A percentile compares a stretch with the other conserved stretches of the same genome.
phyloP scores from a whole-genome alignment of 2,113 vertebrate species.

The Thalassarche chlororhynchos region DNA sequence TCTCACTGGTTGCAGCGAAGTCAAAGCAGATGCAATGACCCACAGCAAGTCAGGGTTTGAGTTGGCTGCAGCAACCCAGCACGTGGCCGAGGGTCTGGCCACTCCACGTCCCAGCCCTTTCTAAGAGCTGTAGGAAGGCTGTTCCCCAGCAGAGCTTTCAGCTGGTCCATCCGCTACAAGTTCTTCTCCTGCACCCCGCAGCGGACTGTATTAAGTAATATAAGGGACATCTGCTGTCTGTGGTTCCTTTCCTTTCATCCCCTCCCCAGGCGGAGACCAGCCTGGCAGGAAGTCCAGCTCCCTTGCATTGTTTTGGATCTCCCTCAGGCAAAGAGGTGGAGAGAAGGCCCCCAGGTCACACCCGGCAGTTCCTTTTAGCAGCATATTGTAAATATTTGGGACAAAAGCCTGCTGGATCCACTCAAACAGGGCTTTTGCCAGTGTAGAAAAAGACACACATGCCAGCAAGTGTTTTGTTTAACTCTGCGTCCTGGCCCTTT shows the following conservation, averaged over 20 bases:
- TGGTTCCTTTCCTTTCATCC: neutral
- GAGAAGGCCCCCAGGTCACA: conserved; percentile 3
- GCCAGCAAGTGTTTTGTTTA: neutral
- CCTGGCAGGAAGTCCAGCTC: neutral
- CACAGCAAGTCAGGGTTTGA: neutral
- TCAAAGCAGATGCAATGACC: neutral
- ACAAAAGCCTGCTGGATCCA: conserved; percentile 36
- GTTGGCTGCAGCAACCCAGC: neutral
- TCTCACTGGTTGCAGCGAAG: neutral
- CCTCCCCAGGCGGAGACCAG: neutral
- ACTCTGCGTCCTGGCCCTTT: neutral
- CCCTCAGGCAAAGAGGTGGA: conserved; percentile 1
- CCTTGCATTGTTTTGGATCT: neutral
- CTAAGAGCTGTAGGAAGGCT: neutral
- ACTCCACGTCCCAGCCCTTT: neutral
- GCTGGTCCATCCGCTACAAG: neutral
- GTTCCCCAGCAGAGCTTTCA: neutral
- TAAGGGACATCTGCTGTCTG: conserved; percentile 5
- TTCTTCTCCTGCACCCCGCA: neutral
- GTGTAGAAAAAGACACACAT: neutral
- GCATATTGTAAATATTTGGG: conserved; percentile 1
- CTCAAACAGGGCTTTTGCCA: neutral
- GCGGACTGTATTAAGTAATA: neutral
- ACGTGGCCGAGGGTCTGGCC: neutral
- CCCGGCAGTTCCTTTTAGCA: neutral